Conservation (phyloP, 53 echinoderm and acorn worm genomes). For the Stichopus horrens region DNA sequence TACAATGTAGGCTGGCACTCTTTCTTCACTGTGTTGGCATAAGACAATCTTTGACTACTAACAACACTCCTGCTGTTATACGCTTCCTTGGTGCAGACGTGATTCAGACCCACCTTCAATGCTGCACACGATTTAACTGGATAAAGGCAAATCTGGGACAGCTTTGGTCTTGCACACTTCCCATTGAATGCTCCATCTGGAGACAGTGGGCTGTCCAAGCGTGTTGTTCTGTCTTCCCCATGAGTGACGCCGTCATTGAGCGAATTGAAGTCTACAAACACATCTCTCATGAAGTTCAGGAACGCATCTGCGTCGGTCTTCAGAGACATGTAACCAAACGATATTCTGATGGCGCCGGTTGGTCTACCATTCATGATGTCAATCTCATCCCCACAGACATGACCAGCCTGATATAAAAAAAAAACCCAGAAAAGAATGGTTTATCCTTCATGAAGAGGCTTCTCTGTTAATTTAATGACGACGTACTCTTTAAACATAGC, state of each 20-base stretch:
- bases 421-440: background rate
- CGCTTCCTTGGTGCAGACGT: background rate
- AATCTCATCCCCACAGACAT: slow-evolving; percentile 90
- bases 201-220: background rate
- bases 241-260: background rate
- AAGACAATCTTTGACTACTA: no score
- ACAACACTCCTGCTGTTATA: background rate
- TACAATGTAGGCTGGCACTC: no score
- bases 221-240: background rate
- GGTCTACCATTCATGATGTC: slow-evolving; percentile 90
- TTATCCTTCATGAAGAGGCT: background rate
- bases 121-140: slow-evolving; percentile 98
- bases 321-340: slow-evolving; percentile 97
- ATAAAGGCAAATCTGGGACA: slow-evolving; percentile 83
- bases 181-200: background rate
- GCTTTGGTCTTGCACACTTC: background rate
- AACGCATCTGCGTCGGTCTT: slow-evolving; percentile 75
- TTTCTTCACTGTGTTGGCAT: no score
- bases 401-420: slow-evolving; percentile 74
- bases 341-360: slow-evolving; percentile 87
- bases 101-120: slow-evolving; percentile 66
- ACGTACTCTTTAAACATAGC: background rate
- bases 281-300: slow-evolving; percentile 61
- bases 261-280: slow-evolving; percentile 55
- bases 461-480: background rate